Conservation (phyloP, 2,113 vertebrate genomes). For the Hepsetus odoe region DNA sequence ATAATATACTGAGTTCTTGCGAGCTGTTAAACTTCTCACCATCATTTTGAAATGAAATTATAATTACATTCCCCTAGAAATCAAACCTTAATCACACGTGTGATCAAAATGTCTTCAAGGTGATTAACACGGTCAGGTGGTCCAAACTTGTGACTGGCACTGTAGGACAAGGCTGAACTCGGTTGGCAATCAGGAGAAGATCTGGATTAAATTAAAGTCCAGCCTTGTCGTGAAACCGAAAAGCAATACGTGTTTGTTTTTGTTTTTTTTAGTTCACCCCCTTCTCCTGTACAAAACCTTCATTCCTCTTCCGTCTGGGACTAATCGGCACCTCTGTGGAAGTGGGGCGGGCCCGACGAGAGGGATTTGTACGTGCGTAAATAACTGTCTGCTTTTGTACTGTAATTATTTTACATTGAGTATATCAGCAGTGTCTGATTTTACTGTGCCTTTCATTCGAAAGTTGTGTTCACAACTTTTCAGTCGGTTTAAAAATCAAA, state of each 20-base stretch:
- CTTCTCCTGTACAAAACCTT: slow-evolving; percentile 55
- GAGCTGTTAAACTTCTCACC: no score
- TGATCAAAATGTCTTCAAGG: no score
- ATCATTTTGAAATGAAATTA: no score
- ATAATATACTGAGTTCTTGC: no score
- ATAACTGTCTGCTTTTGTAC: slow-evolving; percentile 92
- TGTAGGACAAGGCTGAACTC: background rate
- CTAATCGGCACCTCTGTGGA: slow-evolving; percentile 45
- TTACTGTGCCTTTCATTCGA: slow-evolving; percentile 97
- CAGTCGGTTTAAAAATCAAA: slow-evolving; percentile 96
- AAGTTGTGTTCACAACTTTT: slow-evolving; percentile 97
- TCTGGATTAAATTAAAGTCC: background rate
- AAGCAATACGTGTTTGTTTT: slow-evolving; percentile 55
- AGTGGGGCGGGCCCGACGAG: slow-evolving; percentile 75
- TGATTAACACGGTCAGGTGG: background rate
- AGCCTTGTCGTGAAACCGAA: slow-evolving; percentile 1
- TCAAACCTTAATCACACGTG: no score
- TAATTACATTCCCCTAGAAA: no score
- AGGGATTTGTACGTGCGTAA: slow-evolving; percentile 90
- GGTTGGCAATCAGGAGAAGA: background rate
- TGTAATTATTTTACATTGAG: slow-evolving; percentile 84
- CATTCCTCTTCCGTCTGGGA: slow-evolving; percentile 60
- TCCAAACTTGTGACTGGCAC: no score
- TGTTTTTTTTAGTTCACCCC: slow-evolving; percentile 66
- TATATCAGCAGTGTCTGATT: slow-evolving; percentile 97